Evolutionary conservation across 2,888 invertebrate species (phyloP), one percentile per base, ranked within the genome.

Genomic region (Orthosia gothica): DNA sequence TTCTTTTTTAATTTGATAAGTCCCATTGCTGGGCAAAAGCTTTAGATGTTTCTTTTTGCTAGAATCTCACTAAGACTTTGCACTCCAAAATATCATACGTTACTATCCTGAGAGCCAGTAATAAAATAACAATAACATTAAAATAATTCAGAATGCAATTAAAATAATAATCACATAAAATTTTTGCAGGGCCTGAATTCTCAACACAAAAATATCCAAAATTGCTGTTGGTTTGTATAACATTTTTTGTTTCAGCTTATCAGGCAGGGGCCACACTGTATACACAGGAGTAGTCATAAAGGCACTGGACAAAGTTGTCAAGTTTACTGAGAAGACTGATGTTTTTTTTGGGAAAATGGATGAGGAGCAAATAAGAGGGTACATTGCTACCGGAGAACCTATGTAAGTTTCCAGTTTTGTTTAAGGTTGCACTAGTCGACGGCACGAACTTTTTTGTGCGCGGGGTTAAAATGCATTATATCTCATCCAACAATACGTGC

Each of bases 351-450:
- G 98, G 0, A 94, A 98, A 62, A 92, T 99, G 78, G 97, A 97
- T 7, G 95, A 97, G 4, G 97, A 98, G 64, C 98, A 99, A 89
- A 99, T 99, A 81, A 93, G 97, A 77, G 97, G 97, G 0, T 99
- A 99, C 92, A 97, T 99, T 49, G 97, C 97, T 79, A 98, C 99
- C 3, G 98, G 98, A 66, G 99, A 99, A 95, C 98, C 99, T 5
- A 97, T 99, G 99, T 99, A 95, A 97, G 97, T 57, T n/a, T 54
- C 11, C 9, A n/a, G n/a, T n/a, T n/a, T n/a, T n/a, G n/a, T n/a
- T n/a, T n/a, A n/a, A n/a, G n/a, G n/a, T n/a, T n/a, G n/a, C n/a
- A n/a, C n/a, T n/a, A n/a, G n/a, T n/a, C n/a, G n/a, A n/a, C n/a
- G n/a, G n/a, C n/a, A n/a, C n/a, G n/a, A n/a, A n/a, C n/a, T n/a